Base-by-base conservation (phyloP, 2,797 vertebrate genomes). In the Poeciliopsis presidionis region DNA sequence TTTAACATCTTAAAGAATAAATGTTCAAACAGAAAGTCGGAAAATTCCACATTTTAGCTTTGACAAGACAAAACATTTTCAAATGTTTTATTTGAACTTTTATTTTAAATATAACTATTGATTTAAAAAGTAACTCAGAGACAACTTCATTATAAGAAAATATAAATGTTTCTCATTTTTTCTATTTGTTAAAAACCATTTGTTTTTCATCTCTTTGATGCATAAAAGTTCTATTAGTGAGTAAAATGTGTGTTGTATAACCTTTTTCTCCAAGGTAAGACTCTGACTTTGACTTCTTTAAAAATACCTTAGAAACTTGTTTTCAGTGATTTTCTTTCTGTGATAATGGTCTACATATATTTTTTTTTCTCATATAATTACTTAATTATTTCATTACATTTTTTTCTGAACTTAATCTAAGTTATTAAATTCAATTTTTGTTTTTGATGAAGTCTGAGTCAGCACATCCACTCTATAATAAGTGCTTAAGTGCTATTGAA, bases 401-500 rank as follows among this genome's bases (percentile, higher is more conserved):
- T 36, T 63, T 63, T 51, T 63, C 20, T 63, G 20, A 25, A 20
- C 39, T 36, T 7, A 39, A 30, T 45, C 14, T 18, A 28, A 43
- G 51, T 30, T 28, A 46, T 46, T 22, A 22, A 41, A 36, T 36
- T 63, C 43, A 28, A 8, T 57, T 28, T 43, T 28, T 30, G 41
- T 33, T 30, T 43, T 12, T 74, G 57, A 43, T 43, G 39, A 41
- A 59, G n/a, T 57, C 1, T 53, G 12, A 74, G 9, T 70, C 45
- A 67, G 65, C 46, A 39, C 22, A 76, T 70, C 36, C 53, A 61
- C 28, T n/a, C 12, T 49, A 25, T 43, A 5, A 57, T 39, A 43
- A n/a, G 13, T 73, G 51, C 55, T 57, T 57, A 39, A 74, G 14
- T 41, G 72, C 73, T 59, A 22, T 59, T 83, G 73, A 82, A 81